phyloP scores from a whole-genome alignment of 2,888 invertebrate genomes.

The Heliconius ethilla region DNA sequence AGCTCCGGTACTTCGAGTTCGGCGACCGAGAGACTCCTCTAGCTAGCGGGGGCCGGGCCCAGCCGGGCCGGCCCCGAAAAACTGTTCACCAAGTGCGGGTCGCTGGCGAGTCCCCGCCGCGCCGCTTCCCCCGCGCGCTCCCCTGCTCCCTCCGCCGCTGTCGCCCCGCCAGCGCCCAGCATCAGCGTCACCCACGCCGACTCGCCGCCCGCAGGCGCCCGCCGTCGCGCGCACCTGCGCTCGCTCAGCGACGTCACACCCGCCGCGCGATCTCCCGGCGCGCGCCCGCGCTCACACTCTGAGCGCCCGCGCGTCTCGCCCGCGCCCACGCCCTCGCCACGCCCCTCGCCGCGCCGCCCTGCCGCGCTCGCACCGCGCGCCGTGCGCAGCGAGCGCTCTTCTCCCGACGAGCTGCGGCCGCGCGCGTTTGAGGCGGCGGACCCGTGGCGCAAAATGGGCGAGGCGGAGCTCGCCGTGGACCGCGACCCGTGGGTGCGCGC shows the following conservation, averaged over 20 bases:
- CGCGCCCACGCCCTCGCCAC: slow-evolving; percentile 51
- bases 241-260: slow-evolving; percentile 76
- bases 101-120: slow-evolving; percentile 58
- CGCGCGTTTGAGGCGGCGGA: slow-evolving; percentile 50
- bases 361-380: slow-evolving; percentile 44
- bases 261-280: slow-evolving; percentile 63
- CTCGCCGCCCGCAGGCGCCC: slow-evolving; percentile 59
- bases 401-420: slow-evolving; percentile 44
- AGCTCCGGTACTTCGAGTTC: slow-evolving; percentile 87
- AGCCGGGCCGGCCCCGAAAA: slow-evolving; percentile 80
- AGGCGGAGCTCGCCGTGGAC: slow-evolving; percentile 53
- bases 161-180: slow-evolving; percentile 56
- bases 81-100: slow-evolving; percentile 60
- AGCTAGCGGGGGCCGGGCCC: slow-evolving; percentile 86
- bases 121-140: slow-evolving; percentile 53
- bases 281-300: slow-evolving; percentile 72
- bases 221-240: slow-evolving; percentile 74
- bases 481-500: slow-evolving; percentile 49
- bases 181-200: slow-evolving; percentile 75
- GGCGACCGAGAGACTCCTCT: slow-evolving; percentile 88
- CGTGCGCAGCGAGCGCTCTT: slow-evolving; percentile 47
- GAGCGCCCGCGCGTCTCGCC: slow-evolving; percentile 67
- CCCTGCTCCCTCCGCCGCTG: slow-evolving; percentile 52
- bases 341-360: slow-evolving; percentile 46
- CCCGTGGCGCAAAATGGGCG: slow-evolving; percentile 71